phyloP scores from a whole-genome alignment of 2,113 vertebrate genomes.

The Antennarius striatus region DNA sequence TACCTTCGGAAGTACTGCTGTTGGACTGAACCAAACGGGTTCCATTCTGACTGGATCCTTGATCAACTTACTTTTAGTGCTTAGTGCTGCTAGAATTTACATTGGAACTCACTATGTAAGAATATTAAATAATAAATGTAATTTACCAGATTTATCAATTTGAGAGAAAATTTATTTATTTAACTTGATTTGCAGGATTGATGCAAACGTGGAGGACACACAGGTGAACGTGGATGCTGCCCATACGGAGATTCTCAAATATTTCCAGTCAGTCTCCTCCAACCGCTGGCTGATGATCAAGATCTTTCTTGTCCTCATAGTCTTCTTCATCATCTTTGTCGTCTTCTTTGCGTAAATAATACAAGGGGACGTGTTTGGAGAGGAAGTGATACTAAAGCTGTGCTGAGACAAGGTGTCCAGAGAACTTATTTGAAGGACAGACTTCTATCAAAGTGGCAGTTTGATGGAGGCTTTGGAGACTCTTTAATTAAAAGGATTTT shows the following conservation, averaged over 20 bases:
- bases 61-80: too few species aligned
- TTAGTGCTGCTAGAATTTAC: too few species aligned
- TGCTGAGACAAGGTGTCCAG: slow-evolving; percentile 17
- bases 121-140: too few species aligned
- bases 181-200: slow-evolving; percentile 79
- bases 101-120: too few species aligned
- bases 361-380: neutral
- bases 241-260: slow-evolving; percentile 92
- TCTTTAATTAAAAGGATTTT: slow-evolving; percentile 27
- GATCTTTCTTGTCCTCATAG: slow-evolving; percentile 92
- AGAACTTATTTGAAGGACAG: slow-evolving; percentile 40
- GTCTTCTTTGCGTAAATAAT: slow-evolving; percentile 89
- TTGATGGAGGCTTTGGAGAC: slow-evolving; percentile 38
- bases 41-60: too few species aligned
- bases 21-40: too few species aligned
- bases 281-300: slow-evolving; percentile 97
- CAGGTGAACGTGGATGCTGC: slow-evolving; percentile 91
- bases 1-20: too few species aligned
- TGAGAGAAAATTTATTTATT: too few species aligned
- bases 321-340: slow-evolving; percentile 95
- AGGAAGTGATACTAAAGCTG: slow-evolving; percentile 44
- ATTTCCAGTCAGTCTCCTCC: slow-evolving; percentile 94
- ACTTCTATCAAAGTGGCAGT: slow-evolving; percentile 14
- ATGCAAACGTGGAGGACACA: slow-evolving; percentile 90
- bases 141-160: too few species aligned